Evolutionary conservation across 2,113 vertebrate species (phyloP), one percentile per base, ranked within the genome.

Genomic region (Brienomyrus longianalis): DNA sequence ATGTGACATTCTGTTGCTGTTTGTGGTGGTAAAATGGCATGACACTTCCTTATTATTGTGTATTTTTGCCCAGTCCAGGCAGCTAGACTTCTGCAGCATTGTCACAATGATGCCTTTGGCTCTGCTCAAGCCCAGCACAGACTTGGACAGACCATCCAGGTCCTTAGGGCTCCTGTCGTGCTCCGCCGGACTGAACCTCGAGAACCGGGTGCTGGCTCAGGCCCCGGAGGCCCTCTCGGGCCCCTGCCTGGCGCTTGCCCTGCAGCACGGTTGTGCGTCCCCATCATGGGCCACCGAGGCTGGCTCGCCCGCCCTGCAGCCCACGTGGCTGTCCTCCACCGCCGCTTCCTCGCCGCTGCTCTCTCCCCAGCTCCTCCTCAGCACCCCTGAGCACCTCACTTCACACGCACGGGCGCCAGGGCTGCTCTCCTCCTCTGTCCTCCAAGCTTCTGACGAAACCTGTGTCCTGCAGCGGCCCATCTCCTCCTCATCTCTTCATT

Each of bases 201-300:
- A 96, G 92, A 96, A 96, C 88, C 94, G 92, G 62, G n/a, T 95
- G 86, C 91, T 96, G 21, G 59, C 86, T 50, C 92, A 93, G 91
- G 89, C 93, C 10, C 11, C 84, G 6, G 70, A 92, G 0, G 13
- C 5, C 2, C 85, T 91, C 56, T 48, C 66, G 3, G 86, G 47
- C 0, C 19, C 80, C 88, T 8, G 8, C 3, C 8, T 48, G 13
- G 39, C 70, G 23, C 80, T 3, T 62, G 39, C 2, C 17, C 54
- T 51, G 19, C 31, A n/a, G 43, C 87, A 45, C 85, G 17, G 35
- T 48, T 87, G 56, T 10, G 74, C 74, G 5, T 6, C 87, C 51
- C 92, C 92, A 27, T 90, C 89, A 15, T 91, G 90, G 91, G 45
- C 59, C 47, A 80, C 86, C n/a, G 90, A 80, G 66, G 3, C 27